Base-by-base conservation (phyloP, 2,113 vertebrate genomes). In the Guaruba guarouba region DNA sequence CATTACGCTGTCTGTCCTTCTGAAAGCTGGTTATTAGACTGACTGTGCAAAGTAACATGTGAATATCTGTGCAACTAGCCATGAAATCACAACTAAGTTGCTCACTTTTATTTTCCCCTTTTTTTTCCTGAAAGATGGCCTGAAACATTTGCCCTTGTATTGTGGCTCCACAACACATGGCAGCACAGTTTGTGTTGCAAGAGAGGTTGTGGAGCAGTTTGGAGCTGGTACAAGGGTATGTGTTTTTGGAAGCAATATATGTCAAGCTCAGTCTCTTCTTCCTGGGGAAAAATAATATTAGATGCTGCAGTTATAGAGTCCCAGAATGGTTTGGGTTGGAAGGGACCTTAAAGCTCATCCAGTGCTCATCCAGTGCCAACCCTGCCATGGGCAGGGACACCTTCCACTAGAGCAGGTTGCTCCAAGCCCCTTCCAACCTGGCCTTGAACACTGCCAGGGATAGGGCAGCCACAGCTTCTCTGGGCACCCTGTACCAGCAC, bases 1-100 rank as follows among this genome's bases (percentile, higher is more conserved):
- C 98, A 98, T 98, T 98, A 98, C 6, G 7, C 92, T 97, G 97
- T 98, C 98, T 98, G 94, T 98, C 97, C 96, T 97, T 96, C 97
- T 97, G 98, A 98, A 98, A 98, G 97, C 97, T 94, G 92, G 90
- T 96, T 98, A 98, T 98, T 98, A 98, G 83, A 64, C 93, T 93
- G 96, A 95, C 96, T 95, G 73, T 82, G 96, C 92, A 96, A 95
- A 96, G 97, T 94, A 98, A 95, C 93, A 90, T 85, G 91, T 92
- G 97, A 97, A 96, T 96, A 93, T 97, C 95, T 97, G 97, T 94
- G 93, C 96, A 98, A 75, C 96, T 96, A 95, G 94, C 97, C 97
- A 54, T 98, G 97, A 98, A 98, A 98, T 96, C 95, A 88, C 95
- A 92, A 86, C 88, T 63, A 63, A 95, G 94, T 46, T 44, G 91